These are phyloP conservation scores for Lepus oiostolus DNA, from an alignment of 2,797 vertebrate species.

Conservation along the genomic window DNA sequence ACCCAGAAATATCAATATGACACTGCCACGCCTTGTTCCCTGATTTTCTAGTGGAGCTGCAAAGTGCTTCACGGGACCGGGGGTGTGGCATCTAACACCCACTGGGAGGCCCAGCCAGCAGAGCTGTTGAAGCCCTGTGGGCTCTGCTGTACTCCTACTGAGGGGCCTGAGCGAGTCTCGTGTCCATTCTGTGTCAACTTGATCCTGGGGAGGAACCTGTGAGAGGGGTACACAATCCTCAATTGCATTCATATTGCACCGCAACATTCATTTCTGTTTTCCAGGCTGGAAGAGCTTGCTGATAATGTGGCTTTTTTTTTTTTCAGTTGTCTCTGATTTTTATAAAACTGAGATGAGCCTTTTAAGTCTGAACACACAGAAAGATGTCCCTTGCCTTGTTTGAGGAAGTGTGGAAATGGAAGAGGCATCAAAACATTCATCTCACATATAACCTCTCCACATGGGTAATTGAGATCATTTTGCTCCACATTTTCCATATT, in stretches of 20 bases:
- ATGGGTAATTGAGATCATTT: not conserved
- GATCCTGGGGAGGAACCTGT: not conserved
- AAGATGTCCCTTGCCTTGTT: not conserved
- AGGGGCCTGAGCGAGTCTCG: not conserved
- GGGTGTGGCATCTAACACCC: not conserved
- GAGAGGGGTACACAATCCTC: not conserved
- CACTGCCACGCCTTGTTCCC: constrained; percentile 29
- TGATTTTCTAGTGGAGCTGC: constrained; percentile 59
- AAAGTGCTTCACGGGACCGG: not conserved
- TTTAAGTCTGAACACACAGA: not conserved
- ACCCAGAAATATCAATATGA: constrained; percentile 56
- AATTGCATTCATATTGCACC: accelerated
- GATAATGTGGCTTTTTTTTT: not conserved
- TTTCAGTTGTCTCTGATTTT: not conserved
- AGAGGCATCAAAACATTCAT: not conserved
- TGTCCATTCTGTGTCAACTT: not conserved
- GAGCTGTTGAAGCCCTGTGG: not conserved
- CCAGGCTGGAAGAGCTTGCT: not conserved
- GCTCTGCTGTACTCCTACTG: not conserved
- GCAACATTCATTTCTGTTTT: not conserved
- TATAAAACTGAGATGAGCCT: not conserved
- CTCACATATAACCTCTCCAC: not conserved
- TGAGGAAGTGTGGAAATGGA: not conserved
- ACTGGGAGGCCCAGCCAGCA: not conserved
- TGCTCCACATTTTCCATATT: not conserved